These are phyloP conservation scores for Ichneumon xanthorius DNA, from an alignment of 2,888 invertebrate genomes.

Conservation along the genomic window DNA sequence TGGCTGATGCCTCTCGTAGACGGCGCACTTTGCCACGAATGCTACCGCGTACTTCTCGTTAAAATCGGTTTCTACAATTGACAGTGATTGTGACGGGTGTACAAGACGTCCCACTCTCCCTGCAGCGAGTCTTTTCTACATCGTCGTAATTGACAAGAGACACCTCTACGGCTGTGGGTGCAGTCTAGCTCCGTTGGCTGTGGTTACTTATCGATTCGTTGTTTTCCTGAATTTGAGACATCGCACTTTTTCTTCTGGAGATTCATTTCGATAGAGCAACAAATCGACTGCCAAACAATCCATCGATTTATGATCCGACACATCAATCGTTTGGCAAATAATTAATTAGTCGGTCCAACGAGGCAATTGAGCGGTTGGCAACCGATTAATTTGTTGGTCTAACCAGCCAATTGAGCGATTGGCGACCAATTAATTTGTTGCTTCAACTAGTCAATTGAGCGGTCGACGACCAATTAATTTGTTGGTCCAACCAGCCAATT, in stretches of 20 bases:
- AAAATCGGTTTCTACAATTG: conserved; percentile 74
- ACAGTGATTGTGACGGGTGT: conserved; percentile 73
- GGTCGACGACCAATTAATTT: background rate
- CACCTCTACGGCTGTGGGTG: conserved; percentile 29
- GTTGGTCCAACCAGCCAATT: background rate
- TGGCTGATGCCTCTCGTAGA: conserved; percentile 35
- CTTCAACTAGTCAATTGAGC: too few species aligned
- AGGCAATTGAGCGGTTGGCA: too few species aligned
- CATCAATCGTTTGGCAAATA: background rate
- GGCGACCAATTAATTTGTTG: too few species aligned
- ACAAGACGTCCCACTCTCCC: conserved; percentile 52
- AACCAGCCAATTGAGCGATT: background rate
- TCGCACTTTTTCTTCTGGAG: background rate
- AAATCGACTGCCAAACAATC: background rate
- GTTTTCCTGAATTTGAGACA: conserved; percentile 12
- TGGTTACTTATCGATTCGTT: background rate
- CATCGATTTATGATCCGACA: background rate
- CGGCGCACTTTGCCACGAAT: conserved; percentile 13
- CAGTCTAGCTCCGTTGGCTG: background rate
- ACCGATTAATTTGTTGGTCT: background rate
- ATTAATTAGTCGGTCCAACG: too few species aligned
- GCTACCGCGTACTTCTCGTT: conserved; percentile 67
- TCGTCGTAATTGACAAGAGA: conserved; percentile 72
- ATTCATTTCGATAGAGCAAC: background rate
- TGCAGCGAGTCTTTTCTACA: conserved; percentile 28